A percentile compares a stretch with the other conserved stretches of the same genome.
phyloP scores from a whole-genome alignment of 1,140 invertebrate genomes.

The Anoplolepis gracilipes region DNA sequence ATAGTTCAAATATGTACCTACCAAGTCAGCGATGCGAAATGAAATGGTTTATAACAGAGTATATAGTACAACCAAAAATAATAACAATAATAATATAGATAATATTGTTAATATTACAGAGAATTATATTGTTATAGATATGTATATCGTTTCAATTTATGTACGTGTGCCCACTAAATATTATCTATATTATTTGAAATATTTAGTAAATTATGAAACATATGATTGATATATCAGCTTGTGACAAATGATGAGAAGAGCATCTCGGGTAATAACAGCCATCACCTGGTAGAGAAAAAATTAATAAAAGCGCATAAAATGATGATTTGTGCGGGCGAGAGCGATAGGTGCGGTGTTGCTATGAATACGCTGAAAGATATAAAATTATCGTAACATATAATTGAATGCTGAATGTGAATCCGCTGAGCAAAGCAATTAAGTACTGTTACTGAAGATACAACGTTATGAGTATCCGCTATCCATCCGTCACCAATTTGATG shows the following conservation, averaged over 20 bases:
- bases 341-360: slow-evolving; percentile 58
- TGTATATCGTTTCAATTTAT: neutral
- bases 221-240: neutral
- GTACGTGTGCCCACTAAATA: neutral
- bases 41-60: slow-evolving; percentile 27
- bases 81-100: too few relatives aligned
- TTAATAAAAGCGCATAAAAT: slow-evolving; percentile 67
- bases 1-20: slow-evolving; percentile 43
- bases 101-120: neutral
- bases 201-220: neutral
- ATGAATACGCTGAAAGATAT: slow-evolving; percentile 71
- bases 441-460: slow-evolving; percentile 15
- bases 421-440: slow-evolving; percentile 19
- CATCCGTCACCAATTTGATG: slow-evolving; percentile 64
- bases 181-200: slow-evolving; percentile 3
- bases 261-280: slow-evolving; percentile 52
- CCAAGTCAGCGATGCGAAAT: neutral
- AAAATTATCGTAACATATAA: slow-evolving; percentile 50
- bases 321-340: slow-evolving; percentile 34
- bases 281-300: slow-evolving; percentile 72
- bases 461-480: neutral
- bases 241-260: neutral
- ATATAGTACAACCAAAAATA: neutral
- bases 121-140: neutral
- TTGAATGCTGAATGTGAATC: slow-evolving; percentile 23